Evolutionary conservation across 2,888 invertebrate genomes (phyloP), one percentile per base, ranked within the genome.

Genomic region (Diplazon laetatorius): DNA sequence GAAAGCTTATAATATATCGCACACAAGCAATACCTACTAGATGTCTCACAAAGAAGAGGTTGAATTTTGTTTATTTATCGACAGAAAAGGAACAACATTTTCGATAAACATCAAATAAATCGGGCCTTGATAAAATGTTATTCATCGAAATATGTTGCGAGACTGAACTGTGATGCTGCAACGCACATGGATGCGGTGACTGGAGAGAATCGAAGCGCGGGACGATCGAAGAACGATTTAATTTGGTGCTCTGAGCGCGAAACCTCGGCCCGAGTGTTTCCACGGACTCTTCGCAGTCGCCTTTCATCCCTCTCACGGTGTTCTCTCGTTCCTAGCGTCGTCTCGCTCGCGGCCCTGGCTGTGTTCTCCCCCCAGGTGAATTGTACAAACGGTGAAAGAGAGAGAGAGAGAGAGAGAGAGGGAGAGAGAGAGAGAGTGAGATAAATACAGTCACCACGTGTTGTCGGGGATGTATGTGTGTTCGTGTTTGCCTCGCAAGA

Each of bases 401-500:
- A 62, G n/a, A 16, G 4, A 30, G 35, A 50, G 16, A 44, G 25
- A 71, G 20, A 46, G 25, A 6, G 30, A n/a, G n/a, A n/a, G 12
- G 37, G 37, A 37, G 37, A 37, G 37, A 37, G n/a, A 37, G 6
- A 37, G 6, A 12, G 37, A 37, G 12, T 8, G 10, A 50, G 25
- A 52, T 22, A 52, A 8, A 25, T 10, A 48, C 22, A 6, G 52
- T 22, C 12, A 20, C 55, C 25, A 9, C 55, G 16, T 30, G 35
- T 55, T 70, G 46, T 16, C 22, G 55, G 25, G 35, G 35, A 48
- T 48, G 70, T 71, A 75, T 59, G 75, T 78, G 78, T 78, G 70
- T 75, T 78, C 78, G 78, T 78, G 78, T 78, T 78, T 71, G 78
- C 71, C 71, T 68, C 66, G 78, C 78, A 80, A 80, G 81, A 84